Evolutionary conservation across 1,140 invertebrate genomes (phyloP).

Genomic region (Muscidifurax raptorellus): DNA sequence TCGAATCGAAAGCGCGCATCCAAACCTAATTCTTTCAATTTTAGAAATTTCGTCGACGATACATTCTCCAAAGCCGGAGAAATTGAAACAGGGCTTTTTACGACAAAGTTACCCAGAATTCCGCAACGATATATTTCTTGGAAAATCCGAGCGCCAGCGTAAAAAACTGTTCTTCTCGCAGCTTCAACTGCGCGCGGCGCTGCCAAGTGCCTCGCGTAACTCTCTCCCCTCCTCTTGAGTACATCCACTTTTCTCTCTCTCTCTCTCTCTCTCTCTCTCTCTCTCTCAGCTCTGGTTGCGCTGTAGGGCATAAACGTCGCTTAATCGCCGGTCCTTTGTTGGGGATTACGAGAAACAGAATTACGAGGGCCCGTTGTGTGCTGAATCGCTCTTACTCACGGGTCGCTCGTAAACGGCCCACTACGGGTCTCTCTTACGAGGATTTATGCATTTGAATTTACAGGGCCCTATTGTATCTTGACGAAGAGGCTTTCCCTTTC

Average conservation of each 20-base stretch:
- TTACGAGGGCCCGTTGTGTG: constrained; percentile 22
- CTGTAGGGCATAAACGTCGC: constrained; percentile 12
- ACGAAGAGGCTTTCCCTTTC: constrained; percentile 26
- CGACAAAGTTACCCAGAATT: not conserved
- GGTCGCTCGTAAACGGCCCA: constrained; percentile 13
- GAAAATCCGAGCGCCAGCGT: not conserved
- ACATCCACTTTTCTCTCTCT: not conserved
- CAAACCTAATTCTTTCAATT: not conserved
- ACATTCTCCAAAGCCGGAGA: not conserved
- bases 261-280: constrained; percentile 3
- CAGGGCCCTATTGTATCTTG: constrained; percentile 4
- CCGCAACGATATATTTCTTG: not conserved
- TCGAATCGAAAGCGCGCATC: no score
- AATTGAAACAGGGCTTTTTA: not conserved
- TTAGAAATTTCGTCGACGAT: not conserved
- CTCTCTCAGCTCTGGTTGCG: not conserved
- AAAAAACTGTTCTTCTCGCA: not conserved
- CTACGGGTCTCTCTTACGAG: constrained; percentile 28
- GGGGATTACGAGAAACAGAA: constrained; percentile 42
- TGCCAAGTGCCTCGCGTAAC: not conserved
- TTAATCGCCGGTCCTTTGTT: constrained; percentile 35
- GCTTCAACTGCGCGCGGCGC: no score
- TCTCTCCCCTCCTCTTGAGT: not conserved
- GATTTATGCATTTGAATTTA: constrained; percentile 40
- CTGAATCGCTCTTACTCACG: constrained; percentile 5